A percentile compares a stretch with the other conserved stretches of the same genome.
These are phyloP conservation scores for Catostylus mosaicus DNA, from an alignment of 30 jellyfish, hydroid and myxozoan species.

Conservation along the genomic window DNA sequence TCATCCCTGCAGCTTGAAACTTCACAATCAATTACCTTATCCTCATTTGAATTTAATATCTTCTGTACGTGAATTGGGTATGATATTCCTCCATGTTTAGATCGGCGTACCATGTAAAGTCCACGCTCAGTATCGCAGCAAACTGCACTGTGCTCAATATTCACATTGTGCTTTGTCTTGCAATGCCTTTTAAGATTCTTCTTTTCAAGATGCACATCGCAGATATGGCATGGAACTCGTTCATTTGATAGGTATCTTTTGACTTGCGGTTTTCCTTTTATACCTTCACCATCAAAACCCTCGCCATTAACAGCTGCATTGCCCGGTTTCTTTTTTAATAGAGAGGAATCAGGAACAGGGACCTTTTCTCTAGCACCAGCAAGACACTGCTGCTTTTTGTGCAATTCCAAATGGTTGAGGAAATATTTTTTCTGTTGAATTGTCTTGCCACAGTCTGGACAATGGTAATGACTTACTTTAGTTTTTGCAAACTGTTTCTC, in stretches of 20 bases:
- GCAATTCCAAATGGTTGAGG: not conserved
- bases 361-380: not conserved
- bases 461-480: not conserved
- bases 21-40: conserved; percentile 12
- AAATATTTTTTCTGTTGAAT: not conserved
- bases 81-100: conserved; percentile 30
- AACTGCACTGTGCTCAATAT: not conserved
- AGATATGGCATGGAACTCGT: conserved; percentile 14
- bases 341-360: not conserved
- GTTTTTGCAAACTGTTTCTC: not conserved
- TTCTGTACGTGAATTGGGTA: conserved; percentile 50
- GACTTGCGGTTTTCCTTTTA: too few relatives aligned
- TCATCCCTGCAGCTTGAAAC: not conserved
- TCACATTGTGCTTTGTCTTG: not conserved
- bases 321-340: not conserved
- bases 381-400: not conserved
- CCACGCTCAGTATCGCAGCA: conserved; percentile 42
- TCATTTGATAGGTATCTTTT: not conserved
- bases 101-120: conserved; percentile 20
- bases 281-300: not conserved
- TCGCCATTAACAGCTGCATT: not conserved
- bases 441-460: not conserved
- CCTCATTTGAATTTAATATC: not conserved
- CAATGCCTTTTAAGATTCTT: conserved; percentile 16
- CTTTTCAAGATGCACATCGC: not conserved